Percentiles rank a stretch among this genome's conserved stretches.
Conservation (phyloP, 2,888 invertebrate genomes). For the Gymnosoma rotundatum region DNA sequence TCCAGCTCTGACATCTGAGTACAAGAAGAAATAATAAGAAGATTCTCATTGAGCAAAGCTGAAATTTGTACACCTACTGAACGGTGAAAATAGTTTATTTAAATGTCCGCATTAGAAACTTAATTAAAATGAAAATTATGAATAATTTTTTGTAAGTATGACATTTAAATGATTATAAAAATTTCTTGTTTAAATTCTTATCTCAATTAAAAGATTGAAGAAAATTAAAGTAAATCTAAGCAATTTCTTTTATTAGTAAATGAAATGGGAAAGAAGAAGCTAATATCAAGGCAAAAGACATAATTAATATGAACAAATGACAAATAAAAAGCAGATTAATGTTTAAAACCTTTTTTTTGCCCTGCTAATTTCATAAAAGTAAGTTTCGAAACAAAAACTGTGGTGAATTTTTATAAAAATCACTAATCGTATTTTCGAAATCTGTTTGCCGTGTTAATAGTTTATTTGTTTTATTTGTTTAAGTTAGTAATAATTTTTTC, state of each 20-base stretch:
- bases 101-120: conserved; percentile 30
- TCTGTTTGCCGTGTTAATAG: not conserved
- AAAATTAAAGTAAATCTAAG: not conserved
- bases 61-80: not conserved
- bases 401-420: conserved; percentile 21
- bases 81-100: conserved; percentile 23
- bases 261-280: not conserved
- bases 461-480: not conserved
- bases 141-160: conserved; percentile 48
- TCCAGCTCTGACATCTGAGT: conserved; percentile 30
- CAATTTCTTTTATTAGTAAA: not conserved
- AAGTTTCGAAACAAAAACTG: not conserved
- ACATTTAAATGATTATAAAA: conserved; percentile 48
- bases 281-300: not conserved
- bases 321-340: not conserved
- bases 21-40: not conserved
- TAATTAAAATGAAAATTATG: conserved; percentile 58
- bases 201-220: conserved; percentile 31
- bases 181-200: conserved; percentile 56
- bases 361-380: not conserved
- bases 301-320: not conserved
- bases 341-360: too few relatives aligned
- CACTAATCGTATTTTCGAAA: conserved; percentile 35
- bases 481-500: not conserved
- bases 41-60: not conserved